Evolutionary conservation across 2,113 vertebrate species (phyloP).

Genomic region (Potamarius usumacintae): DNA sequence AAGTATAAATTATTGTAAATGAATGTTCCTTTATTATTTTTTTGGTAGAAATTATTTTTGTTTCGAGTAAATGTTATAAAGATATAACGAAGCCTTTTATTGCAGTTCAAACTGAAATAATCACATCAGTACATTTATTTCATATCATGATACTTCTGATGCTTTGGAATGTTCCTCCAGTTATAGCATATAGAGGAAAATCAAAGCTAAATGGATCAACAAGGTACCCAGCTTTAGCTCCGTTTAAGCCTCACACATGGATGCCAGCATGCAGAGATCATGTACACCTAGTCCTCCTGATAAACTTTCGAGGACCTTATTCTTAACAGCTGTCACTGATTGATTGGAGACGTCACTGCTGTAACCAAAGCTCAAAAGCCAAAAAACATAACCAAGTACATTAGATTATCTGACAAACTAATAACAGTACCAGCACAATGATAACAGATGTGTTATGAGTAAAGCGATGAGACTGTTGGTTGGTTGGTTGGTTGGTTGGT

Average conservation of each 20-base stretch:
- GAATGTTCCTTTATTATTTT: slow-evolving; percentile 41
- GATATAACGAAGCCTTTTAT: slow-evolving; percentile 58
- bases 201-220: slow-evolving; percentile 23
- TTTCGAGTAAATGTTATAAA: slow-evolving; percentile 57
- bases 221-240: slow-evolving; percentile 41
- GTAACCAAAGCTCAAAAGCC: background rate
- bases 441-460: background rate
- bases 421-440: background rate
- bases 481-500: background rate
- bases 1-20: slow-evolving; percentile 52
- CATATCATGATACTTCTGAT: slow-evolving; percentile 34
- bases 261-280: slow-evolving; percentile 49
- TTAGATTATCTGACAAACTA: background rate
- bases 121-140: slow-evolving; percentile 11
- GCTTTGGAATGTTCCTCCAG: slow-evolving; percentile 50
- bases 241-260: slow-evolving; percentile 37
- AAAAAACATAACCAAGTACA: background rate
- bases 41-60: slow-evolving; percentile 66
- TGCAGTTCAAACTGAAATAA: slow-evolving; percentile 48
- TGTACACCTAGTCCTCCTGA: slow-evolving; percentile 4
- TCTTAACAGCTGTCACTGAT: background rate
- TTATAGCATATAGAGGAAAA: slow-evolving; percentile 39
- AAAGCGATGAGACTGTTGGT: background rate
- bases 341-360: background rate
- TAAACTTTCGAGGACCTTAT: slow-evolving; percentile 6